A percentile compares a stretch with the other conserved stretches of the same genome.
phyloP scores from a whole-genome alignment of 2,888 invertebrate species.

The Frankliniella fusca region DNA sequence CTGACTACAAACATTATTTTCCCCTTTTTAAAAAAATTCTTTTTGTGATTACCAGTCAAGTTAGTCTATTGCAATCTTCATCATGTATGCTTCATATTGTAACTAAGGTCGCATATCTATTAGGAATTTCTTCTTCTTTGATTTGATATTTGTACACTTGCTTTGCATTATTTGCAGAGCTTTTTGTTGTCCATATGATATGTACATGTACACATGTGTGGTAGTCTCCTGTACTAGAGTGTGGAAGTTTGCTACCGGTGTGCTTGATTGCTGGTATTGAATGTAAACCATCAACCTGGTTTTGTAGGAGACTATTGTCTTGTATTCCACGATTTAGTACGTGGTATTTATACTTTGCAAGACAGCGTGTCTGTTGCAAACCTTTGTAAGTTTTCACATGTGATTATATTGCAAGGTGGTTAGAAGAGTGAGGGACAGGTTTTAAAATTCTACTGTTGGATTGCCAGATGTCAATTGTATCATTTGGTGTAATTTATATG shows the following conservation, averaged over 20 bases:
- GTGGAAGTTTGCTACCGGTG: background rate
- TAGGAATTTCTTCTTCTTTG: background rate
- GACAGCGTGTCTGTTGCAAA: background rate
- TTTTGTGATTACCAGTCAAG: background rate
- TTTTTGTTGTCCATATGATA: conserved; percentile 17
- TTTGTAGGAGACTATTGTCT: too few relatives aligned
- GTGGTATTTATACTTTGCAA: too few relatives aligned
- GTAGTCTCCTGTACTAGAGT: conserved; percentile 18
- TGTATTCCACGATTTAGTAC: too few relatives aligned
- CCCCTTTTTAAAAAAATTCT: background rate
- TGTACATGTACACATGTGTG: conserved; percentile 16
- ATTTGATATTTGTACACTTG: conserved; percentile 3
- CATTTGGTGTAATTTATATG: background rate
- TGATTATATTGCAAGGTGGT: background rate
- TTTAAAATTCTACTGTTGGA: background rate
- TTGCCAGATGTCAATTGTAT: conserved; percentile 7
- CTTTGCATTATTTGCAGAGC: conserved; percentile 10
- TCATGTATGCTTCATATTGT: background rate
- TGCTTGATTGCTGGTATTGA: background rate
- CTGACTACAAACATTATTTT: background rate
- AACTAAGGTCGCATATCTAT: conserved; percentile 11
- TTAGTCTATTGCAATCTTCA: conserved; percentile 1
- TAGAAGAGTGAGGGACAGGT: background rate
- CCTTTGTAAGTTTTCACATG: background rate
- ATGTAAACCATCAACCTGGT: too few relatives aligned